Evolutionary conservation across 2,888 invertebrate genomes (phyloP).

Genomic region (Epirrita christyi): DNA sequence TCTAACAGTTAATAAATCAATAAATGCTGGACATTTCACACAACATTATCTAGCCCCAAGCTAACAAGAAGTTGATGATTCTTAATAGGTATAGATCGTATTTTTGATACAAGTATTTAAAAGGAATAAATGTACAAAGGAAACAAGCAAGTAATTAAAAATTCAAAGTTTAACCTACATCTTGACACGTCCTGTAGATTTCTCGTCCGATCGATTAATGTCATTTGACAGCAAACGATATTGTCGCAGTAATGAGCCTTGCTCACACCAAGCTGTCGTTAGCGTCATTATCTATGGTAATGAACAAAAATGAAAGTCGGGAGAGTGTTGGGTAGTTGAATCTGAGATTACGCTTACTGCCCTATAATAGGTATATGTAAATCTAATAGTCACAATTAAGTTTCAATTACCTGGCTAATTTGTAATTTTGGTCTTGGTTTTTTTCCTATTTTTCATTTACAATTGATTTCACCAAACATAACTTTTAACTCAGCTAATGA

Average conservation of each 20-base stretch:
- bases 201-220: conserved; percentile 34
- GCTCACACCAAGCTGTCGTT: conserved; percentile 63
- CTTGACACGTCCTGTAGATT: conserved; percentile 27
- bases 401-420: neutral
- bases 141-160: no score
- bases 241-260: conserved; percentile 52
- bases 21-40: no score
- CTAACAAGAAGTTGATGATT: no score
- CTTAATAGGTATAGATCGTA: no score
- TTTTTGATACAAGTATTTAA: no score
- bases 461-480: neutral
- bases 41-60: no score
- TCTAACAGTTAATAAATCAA: no score
- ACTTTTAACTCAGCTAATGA: no score
- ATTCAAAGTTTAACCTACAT: conserved; percentile 1
- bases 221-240: conserved; percentile 34
- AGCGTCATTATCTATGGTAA: conserved; percentile 44
- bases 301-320: conserved; percentile 60
- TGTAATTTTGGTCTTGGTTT: neutral
- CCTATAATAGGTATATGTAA: conserved; percentile 26
- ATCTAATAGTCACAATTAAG: neutral
- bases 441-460: neutral
- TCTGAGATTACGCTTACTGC: conserved; percentile 37
- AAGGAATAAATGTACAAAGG: no score
- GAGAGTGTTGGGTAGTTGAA: conserved; percentile 33